phyloP scores from a whole-genome alignment of 2,888 invertebrate species.

The Allophyes oxyacanthae region DNA sequence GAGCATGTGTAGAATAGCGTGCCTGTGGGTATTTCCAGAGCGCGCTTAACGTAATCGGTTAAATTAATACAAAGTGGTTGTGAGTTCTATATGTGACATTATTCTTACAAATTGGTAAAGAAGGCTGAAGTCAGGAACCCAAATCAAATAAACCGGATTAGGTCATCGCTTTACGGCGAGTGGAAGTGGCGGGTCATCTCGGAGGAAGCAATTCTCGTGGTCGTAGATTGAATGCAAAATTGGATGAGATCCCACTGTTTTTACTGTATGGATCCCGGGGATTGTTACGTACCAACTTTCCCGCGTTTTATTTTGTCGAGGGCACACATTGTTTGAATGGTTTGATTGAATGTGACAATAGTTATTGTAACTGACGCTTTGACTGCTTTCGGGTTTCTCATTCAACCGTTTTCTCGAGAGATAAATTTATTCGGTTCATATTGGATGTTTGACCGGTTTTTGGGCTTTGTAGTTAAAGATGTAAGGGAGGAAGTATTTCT shows the following conservation, averaged over 20 bases:
- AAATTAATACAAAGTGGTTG: conserved; percentile 43
- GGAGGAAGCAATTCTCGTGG: conserved; percentile 86
- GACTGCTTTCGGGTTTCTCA: conserved; percentile 70
- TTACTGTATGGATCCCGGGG: conserved; percentile 81
- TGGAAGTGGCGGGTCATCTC: conserved; percentile 88
- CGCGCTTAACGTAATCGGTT: conserved; percentile 22
- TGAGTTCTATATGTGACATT: conserved; percentile 66
- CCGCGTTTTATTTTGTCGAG: conserved; percentile 81
- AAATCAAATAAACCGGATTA: conserved; percentile 88
- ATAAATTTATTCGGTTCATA: conserved; percentile 68
- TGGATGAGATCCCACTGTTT: conserved; percentile 87
- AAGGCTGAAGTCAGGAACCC: conserved; percentile 81
- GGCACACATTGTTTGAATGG: conserved; percentile 78
- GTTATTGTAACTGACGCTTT: conserved; percentile 80
- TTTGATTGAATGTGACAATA: conserved; percentile 88
- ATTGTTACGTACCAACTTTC: conserved; percentile 76
- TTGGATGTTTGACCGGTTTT: conserved; percentile 64
- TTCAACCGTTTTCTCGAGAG: conserved; percentile 66
- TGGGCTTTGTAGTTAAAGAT: conserved; percentile 59
- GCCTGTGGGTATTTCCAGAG: conserved; percentile 14
- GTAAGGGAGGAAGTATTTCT: conserved; percentile 33
- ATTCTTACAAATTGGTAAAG: conserved; percentile 80
- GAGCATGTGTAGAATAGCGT: conserved; percentile 20
- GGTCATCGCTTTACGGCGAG: conserved; percentile 87
- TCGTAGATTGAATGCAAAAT: conserved; percentile 89